Evolutionary conservation across 2,113 vertebrate species (phyloP).

Genomic region (Helogale parvula): DNA sequence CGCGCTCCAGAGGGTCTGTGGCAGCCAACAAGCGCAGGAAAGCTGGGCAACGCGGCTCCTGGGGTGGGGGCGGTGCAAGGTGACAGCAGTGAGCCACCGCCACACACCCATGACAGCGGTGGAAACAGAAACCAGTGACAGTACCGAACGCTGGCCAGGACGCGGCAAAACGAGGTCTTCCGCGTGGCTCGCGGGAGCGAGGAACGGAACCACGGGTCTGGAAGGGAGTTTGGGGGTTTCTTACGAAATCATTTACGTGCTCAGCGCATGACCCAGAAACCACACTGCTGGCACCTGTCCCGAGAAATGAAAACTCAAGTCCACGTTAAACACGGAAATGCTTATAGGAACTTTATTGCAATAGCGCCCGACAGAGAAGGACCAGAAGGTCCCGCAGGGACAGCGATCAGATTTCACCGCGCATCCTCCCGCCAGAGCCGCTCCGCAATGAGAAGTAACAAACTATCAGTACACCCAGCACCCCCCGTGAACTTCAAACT

Average conservation of each 20-base stretch:
- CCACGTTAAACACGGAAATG: background rate
- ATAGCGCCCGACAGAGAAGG: background rate
- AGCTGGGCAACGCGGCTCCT: background rate
- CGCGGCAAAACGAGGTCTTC: background rate
- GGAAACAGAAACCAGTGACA: background rate
- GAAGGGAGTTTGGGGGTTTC: background rate
- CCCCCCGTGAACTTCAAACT: too few relatives aligned
- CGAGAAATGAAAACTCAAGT: background rate
- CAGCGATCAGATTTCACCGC: background rate
- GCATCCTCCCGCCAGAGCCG: background rate
- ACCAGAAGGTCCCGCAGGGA: background rate
- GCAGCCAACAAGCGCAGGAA: background rate
- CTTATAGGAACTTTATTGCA: background rate
- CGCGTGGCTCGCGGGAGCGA: background rate
- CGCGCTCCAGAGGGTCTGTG: too few relatives aligned
- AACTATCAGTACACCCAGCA: accelerated
- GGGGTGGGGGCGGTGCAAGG: background rate
- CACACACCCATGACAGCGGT: background rate
- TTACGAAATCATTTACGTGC: background rate
- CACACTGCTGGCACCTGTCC: background rate
- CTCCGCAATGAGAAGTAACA: background rate
- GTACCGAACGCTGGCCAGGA: background rate
- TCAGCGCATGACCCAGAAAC: background rate
- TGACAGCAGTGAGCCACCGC: background rate
- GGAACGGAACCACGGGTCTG: background rate